A percentile compares a stretch with the other conserved stretches of the same genome.
Evolutionary conservation across 30 jellyfish, hydroid and myxozoan species (phyloP).

Genomic region (Sanderia malayensis): DNA sequence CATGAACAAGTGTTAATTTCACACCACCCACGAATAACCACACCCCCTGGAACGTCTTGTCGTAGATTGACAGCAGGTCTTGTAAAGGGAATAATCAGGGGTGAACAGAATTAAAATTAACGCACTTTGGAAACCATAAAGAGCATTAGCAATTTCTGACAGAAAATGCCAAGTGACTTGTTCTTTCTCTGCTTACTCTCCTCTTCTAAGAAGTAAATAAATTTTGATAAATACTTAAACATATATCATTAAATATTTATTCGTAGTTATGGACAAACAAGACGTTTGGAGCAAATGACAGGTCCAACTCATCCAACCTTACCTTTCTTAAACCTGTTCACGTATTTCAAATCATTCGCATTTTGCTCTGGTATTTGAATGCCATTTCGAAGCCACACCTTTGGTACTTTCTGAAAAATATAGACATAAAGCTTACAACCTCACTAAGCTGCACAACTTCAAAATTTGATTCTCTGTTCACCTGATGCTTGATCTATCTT

Average conservation of each 20-base stretch:
- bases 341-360: not conserved
- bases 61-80: no score
- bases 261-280: no score
- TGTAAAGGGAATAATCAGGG: no score
- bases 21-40: no score
- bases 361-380: constrained; percentile 6
- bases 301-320: not conserved
- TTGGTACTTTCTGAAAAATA: constrained; percentile 14
- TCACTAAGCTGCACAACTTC: no score
- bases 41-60: no score
- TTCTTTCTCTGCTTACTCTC: constrained; percentile 14
- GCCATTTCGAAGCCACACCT: constrained; percentile 22
- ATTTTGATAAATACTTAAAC: not conserved
- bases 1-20: no score
- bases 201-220: constrained; percentile 8
- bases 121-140: constrained; percentile 77
- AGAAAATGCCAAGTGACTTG: constrained; percentile 78
- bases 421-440: not conserved
- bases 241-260: not conserved
- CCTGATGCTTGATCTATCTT: no score
- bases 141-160: constrained; percentile 87
- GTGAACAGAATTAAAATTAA: no score
- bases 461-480: no score
- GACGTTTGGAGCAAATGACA: not conserved
- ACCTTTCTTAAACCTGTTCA: not conserved